Percentiles rank a stretch among this genome's conserved stretches.
Evolutionary conservation across 2,888 invertebrate genomes (phyloP).

Genomic region (Unio delphinus): DNA sequence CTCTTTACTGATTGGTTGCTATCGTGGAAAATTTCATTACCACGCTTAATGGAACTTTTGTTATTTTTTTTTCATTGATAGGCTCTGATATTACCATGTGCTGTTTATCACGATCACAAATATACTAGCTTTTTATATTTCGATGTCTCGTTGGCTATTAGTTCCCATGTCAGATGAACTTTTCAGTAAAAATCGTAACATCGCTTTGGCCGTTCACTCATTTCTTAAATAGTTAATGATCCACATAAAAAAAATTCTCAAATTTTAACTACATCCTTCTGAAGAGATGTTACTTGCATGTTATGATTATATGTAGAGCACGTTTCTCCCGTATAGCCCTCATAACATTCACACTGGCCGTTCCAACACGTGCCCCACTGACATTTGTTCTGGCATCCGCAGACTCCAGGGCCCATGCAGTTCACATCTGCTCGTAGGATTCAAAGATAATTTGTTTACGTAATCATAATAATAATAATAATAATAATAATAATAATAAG

Average conservation of each 20-base stretch:
- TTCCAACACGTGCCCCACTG: conserved; percentile 48
- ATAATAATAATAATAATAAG: background rate
- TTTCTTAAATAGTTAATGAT: too few relatives aligned
- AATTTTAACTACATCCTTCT: background rate
- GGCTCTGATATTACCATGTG: too few relatives aligned
- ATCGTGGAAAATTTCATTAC: too few relatives aligned
- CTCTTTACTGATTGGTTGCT: too few relatives aligned
- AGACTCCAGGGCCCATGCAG: conserved; percentile 49
- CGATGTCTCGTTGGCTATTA: too few relatives aligned
- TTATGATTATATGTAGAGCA: conserved; percentile 30
- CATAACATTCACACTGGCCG: conserved; percentile 54
- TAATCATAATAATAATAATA: background rate
- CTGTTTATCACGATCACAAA: too few relatives aligned
- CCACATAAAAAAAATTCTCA: background rate
- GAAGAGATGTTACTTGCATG: conserved; percentile 28
- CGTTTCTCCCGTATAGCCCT: conserved; percentile 44
- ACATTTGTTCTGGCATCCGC: conserved; percentile 40
- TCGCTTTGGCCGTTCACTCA: too few relatives aligned
- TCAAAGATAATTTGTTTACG: background rate
- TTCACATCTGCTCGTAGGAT: conserved; percentile 19
- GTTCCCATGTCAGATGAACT: too few relatives aligned
- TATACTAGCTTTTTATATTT: too few relatives aligned
- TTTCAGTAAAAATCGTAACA: too few relatives aligned
- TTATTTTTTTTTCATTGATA: too few relatives aligned
- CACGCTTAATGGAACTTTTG: too few relatives aligned